Evolutionary conservation across 92 coral and sea anemone genomes (phyloP).

Genomic region (Heteractis magnifica): DNA sequence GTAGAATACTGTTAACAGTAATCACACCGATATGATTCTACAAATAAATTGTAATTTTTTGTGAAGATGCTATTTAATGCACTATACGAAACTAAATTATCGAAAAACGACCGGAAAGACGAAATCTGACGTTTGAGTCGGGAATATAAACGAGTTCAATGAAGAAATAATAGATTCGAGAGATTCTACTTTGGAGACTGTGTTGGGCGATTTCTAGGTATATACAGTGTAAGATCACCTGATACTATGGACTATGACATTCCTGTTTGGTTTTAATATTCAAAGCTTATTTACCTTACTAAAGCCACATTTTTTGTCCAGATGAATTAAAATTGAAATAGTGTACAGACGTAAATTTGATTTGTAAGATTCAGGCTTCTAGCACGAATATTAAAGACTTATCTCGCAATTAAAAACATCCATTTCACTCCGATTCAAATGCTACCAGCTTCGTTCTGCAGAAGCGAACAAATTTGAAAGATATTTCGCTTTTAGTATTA

Average conservation of each 20-base stretch:
- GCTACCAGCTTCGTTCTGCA: neutral
- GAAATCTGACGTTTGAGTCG: neutral
- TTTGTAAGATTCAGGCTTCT: neutral
- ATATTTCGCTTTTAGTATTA: neutral
- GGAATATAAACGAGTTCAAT: neutral
- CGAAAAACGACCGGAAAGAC: neutral
- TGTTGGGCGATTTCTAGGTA: neutral
- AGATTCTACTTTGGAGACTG: neutral
- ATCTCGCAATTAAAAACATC: neutral
- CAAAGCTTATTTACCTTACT: neutral
- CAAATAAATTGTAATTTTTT: neutral
- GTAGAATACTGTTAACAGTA: neutral
- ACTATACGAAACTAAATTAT: neutral
- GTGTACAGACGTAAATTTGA: neutral
- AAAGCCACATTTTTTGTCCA: neutral
- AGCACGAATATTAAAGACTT: neutral
- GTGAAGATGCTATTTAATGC: neutral
- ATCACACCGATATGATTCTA: neutral
- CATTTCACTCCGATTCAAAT: neutral
- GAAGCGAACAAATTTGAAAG: neutral
- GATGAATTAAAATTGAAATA: neutral
- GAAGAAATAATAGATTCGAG: neutral
- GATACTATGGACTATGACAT: too few species aligned
- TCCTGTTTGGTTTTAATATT: neutral
- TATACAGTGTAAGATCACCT: too few species aligned